Percentiles rank a stretch among this genome's conserved stretches.
Evolutionary conservation across 2,113 vertebrate species (phyloP).

Genomic region (human): GRCh38 chr11:81267001-81267500

Average conservation of each 20-base stretch:
- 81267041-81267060: neutral
- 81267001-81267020: neutral
- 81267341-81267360: slow-evolving; percentile 83
- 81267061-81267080: neutral
- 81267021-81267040: neutral
- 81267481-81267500: slow-evolving; percentile 94
- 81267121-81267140: neutral
- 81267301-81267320: slow-evolving; percentile 77
- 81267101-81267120: neutral
- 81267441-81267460: slow-evolving; percentile 92
- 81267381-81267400: slow-evolving; percentile 85
- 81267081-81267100: neutral
- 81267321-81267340: slow-evolving; percentile 71
- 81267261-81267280: neutral
- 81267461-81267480: slow-evolving; percentile 92
- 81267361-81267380: slow-evolving; percentile 83
- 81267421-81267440: slow-evolving; percentile 89
- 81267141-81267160: neutral
- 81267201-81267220: neutral
- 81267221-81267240: neutral
- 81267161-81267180: neutral
- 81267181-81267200: neutral
- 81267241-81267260: neutral
- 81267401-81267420: slow-evolving; percentile 87
- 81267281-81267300: slow-evolving; percentile 70